Evolutionary conservation across 2,888 invertebrate species (phyloP).

Genomic region (Drosophila meridionalis): DNA sequence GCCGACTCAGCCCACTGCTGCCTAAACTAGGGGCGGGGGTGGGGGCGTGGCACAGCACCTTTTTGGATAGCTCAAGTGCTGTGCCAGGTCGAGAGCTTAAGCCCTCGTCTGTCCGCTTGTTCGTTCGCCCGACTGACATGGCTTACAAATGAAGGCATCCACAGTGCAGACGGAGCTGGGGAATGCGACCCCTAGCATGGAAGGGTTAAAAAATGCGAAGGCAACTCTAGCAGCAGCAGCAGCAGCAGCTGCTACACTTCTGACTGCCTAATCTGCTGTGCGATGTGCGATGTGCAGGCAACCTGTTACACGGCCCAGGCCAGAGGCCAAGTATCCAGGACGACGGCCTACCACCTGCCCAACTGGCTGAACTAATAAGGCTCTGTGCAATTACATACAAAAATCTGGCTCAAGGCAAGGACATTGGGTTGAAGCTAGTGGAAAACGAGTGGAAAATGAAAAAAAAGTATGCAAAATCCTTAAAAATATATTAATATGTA

Average conservation of each 20-base stretch:
- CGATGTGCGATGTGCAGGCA: slow-evolving; percentile 67
- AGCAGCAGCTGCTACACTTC: slow-evolving; percentile 58
- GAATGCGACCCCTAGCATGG: slow-evolving; percentile 23
- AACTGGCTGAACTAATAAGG: slow-evolving; percentile 58
- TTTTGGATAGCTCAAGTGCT: slow-evolving; percentile 34
- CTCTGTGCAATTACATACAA: slow-evolving; percentile 65
- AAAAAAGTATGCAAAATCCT: not conserved
- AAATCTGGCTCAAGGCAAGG: slow-evolving; percentile 32
- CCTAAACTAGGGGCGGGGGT: not conserved
- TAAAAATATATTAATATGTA: not conserved
- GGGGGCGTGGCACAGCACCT: slow-evolving; percentile 31
- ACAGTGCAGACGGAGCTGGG: not conserved
- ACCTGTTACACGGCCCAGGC: slow-evolving; percentile 65
- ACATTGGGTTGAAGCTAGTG: not conserved
- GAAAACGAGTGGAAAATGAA: not conserved
- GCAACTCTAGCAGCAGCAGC: slow-evolving; percentile 30
- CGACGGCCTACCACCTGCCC: slow-evolving; percentile 28
- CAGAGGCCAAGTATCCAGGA: slow-evolving; percentile 16
- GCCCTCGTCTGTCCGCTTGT: slow-evolving; percentile 37
- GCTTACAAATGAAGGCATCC: slow-evolving; percentile 70
- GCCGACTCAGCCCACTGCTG: not conserved
- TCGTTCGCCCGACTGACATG: slow-evolving; percentile 65
- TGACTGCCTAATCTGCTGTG: slow-evolving; percentile 71
- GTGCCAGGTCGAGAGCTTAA: slow-evolving; percentile 56
- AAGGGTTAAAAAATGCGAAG: slow-evolving; percentile 59